These are phyloP conservation scores for Calephelis perditalis DNA, from an alignment of 2,888 invertebrate species.

Conservation along the genomic window DNA sequence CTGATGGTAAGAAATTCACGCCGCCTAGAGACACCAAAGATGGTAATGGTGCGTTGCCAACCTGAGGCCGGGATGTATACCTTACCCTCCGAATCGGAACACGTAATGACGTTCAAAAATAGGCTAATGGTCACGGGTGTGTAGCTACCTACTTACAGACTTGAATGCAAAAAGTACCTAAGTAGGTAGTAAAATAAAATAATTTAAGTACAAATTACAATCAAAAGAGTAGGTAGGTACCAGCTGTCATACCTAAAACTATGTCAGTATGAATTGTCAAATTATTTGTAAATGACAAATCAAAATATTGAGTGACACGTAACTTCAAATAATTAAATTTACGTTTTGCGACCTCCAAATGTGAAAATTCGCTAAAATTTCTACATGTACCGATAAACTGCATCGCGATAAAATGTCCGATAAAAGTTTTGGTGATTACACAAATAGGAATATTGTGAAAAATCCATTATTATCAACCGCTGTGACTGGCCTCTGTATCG, in stretches of 20 bases:
- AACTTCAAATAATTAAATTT: constrained; percentile 71
- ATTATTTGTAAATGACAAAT: constrained; percentile 29
- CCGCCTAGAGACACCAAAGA: too few species aligned
- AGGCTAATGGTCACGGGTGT: too few species aligned
- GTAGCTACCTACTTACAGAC: too few species aligned
- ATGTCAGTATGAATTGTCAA: constrained; percentile 29
- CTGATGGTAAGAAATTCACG: too few species aligned
- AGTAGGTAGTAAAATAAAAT: too few species aligned
- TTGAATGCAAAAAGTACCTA: too few species aligned
- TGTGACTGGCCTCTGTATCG: constrained; percentile 84
- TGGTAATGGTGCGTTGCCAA: too few species aligned
- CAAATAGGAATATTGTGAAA: constrained; percentile 64
- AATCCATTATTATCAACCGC: constrained; percentile 86
- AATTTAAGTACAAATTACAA: too few species aligned
- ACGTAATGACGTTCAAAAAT: too few species aligned
- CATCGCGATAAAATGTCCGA: constrained; percentile 56
- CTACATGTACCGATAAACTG: constrained; percentile 49
- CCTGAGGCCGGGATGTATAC: too few species aligned
- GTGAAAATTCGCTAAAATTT: constrained; percentile 64
- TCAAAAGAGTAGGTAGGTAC: constrained; percentile 6
- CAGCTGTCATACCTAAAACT: constrained; percentile 25
- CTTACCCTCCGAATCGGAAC: too few species aligned
- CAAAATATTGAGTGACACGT: constrained; percentile 76
- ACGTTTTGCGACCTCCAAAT: constrained; percentile 72
- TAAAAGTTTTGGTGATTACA: constrained; percentile 68